Conservation (phyloP, 2,888 invertebrate genomes). For the Thelaira solivaga region DNA sequence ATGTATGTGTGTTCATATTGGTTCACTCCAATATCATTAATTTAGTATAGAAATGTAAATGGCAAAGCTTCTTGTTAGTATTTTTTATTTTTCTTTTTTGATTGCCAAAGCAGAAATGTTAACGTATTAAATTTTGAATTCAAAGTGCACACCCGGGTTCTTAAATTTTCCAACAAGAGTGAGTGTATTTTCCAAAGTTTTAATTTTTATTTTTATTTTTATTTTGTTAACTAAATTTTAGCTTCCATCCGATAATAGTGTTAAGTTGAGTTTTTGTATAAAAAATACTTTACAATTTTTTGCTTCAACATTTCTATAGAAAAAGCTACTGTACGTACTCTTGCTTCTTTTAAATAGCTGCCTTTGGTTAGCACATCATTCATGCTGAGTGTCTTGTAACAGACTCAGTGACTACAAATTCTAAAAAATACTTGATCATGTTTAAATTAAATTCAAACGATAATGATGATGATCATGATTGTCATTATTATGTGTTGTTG, state of each 20-base stretch:
- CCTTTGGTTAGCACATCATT: conserved; percentile 37
- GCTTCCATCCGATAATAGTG: too few species aligned
- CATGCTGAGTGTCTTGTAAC: conserved; percentile 52
- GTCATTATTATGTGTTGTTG: too few species aligned
- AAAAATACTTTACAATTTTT: too few species aligned
- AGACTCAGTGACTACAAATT: conserved; percentile 50
- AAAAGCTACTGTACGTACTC: too few species aligned
- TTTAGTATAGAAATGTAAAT: conserved; percentile 25
- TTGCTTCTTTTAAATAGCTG: conserved; percentile 11
- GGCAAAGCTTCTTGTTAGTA: conserved; percentile 39
- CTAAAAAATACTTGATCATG: conserved; percentile 32
- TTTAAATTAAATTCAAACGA: conserved; percentile 26
- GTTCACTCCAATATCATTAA: conserved; percentile 15
- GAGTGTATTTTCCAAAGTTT: too few species aligned
- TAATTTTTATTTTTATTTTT: too few species aligned
- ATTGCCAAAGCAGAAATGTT: conserved; percentile 19
- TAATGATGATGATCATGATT: too few species aligned
- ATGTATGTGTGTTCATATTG: not conserved
- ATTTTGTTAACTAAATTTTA: too few species aligned
- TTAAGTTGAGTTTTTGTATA: too few species aligned
- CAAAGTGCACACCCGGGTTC: not conserved
- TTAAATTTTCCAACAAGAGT: too few species aligned
- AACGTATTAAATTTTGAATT: conserved; percentile 17
- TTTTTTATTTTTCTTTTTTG: conserved; percentile 15
- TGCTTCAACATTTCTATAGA: too few species aligned